phyloP scores from a whole-genome alignment of 2,888 invertebrate genomes.

The Agrilus cyanescens region DNA sequence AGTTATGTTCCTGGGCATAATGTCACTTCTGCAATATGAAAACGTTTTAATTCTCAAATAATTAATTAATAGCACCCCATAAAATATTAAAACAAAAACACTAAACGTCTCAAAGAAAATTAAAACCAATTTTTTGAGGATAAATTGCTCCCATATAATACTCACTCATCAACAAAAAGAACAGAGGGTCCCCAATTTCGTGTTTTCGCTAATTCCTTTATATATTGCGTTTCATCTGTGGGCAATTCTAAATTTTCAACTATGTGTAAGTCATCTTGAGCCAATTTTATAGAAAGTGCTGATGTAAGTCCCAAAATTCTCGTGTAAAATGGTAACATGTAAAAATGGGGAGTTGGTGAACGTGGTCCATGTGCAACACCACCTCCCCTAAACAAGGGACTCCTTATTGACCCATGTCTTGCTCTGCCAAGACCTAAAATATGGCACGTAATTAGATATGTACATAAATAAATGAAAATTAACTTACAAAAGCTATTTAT shows the following conservation, averaged over 20 bases:
- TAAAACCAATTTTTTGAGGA: background rate
- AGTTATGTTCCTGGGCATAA: constrained; percentile 80
- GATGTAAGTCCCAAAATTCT: constrained; percentile 72
- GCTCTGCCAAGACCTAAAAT: constrained; percentile 56
- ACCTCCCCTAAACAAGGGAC: constrained; percentile 76
- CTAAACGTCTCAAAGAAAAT: background rate
- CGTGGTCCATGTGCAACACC: constrained; percentile 84
- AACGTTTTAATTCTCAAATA: background rate
- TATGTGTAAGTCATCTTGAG: constrained; percentile 90
- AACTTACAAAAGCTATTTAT: background rate
- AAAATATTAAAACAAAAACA: background rate
- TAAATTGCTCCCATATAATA: constrained; percentile 14
- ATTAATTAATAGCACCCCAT: background rate
- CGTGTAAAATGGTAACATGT: constrained; percentile 74
- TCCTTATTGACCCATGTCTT: constrained; percentile 83
- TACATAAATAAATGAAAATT: background rate
- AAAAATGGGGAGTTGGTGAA: constrained; percentile 82
- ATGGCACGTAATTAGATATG: background rate
- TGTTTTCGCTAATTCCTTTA: constrained; percentile 67
- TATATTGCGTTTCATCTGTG: constrained; percentile 61
- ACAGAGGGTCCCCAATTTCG: constrained; percentile 96
- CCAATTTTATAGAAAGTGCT: constrained; percentile 79
- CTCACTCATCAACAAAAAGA: constrained; percentile 83
- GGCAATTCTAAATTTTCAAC: constrained; percentile 81
- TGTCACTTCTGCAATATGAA: constrained; percentile 55